Base-by-base conservation (phyloP, 2,888 invertebrate species). In the Trissonchulus latispiculum region DNA sequence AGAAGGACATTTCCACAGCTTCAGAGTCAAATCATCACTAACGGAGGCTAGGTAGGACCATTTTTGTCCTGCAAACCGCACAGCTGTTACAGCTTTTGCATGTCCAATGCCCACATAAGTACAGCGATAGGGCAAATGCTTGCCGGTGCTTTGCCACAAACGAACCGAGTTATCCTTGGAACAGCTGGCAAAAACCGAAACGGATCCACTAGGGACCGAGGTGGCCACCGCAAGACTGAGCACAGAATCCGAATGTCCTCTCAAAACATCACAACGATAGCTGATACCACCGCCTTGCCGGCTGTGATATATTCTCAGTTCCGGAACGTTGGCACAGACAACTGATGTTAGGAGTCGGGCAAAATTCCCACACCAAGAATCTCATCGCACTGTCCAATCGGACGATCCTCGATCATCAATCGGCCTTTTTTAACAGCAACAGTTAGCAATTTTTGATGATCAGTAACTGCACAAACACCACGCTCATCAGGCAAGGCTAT, bases 321-420 rank as follows among this genome's bases (percentile, higher is more conserved):
- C 91, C 75, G 87, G 87, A 78, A 93, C 94, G 83, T 99, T 99
- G 2, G 95, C 94, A 1, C 95, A 95, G 32, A 97, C 90, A 3
- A 91, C 92, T 77, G 96, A n/a, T n/a, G 83, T 81, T 91, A 89
- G 15, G 87, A 86, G 78, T 91, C 90, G 75, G 88, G 94, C 73
- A 93, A 81, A 81, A 90, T 91, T 77, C 89, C 89, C 35, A 93
- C 86, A 83, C 95, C 94, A 73, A 95, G 85, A 76, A 96, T 90
- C 86, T 97, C 95, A 86, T 97, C 96, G 78, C 90, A 90, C 82
- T 91, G 92, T n/a, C 97, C 97, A 78, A 92, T 89, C 82, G 95
- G 89, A 88, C 96, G 82, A 33, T 77, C n/a, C n/a, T n/a, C n/a
- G n/a, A n/a, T n/a, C n/a, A n/a, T n/a, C n/a, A n/a, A n/a, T n/a